phyloP scores from a whole-genome alignment of 2,888 invertebrate species.

The Nymphalis urticae region DNA sequence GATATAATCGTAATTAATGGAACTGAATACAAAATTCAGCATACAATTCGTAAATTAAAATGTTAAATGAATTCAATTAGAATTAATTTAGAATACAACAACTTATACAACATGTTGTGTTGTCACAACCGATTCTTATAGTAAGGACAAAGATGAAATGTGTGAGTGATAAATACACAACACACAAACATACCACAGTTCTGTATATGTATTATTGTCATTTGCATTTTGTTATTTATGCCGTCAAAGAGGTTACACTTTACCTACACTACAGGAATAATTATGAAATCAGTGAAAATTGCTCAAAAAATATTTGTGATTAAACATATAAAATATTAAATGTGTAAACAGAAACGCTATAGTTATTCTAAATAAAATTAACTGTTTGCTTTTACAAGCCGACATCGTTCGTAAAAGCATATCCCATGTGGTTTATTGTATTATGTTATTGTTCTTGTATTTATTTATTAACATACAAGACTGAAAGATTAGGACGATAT shows the following conservation, averaged over 20 bases:
- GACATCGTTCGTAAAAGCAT: background rate
- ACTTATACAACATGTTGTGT: too few species aligned
- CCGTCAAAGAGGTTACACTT: too few species aligned
- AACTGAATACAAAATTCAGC: background rate
- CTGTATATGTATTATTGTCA: background rate
- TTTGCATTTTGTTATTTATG: too few species aligned
- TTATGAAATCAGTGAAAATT: too few species aligned
- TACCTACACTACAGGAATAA: too few species aligned
- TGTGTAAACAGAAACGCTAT: too few species aligned
- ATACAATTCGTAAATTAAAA: background rate
- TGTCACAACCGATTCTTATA: too few species aligned
- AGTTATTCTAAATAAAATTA: background rate
- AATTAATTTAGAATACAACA: too few species aligned
- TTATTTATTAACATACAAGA: background rate
- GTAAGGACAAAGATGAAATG: background rate
- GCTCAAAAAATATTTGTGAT: too few species aligned
- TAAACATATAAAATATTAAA: too few species aligned
- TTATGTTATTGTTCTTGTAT: background rate
- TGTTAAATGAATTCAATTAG: background rate
- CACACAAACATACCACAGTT: background rate
- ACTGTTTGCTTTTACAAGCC: background rate
- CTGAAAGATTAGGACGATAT: background rate
- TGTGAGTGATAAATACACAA: background rate
- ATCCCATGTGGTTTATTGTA: background rate
- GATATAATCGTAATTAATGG: background rate